Base-by-base conservation (phyloP, 2,113 vertebrate species). In the Paramisgurnus dabryanus region DNA sequence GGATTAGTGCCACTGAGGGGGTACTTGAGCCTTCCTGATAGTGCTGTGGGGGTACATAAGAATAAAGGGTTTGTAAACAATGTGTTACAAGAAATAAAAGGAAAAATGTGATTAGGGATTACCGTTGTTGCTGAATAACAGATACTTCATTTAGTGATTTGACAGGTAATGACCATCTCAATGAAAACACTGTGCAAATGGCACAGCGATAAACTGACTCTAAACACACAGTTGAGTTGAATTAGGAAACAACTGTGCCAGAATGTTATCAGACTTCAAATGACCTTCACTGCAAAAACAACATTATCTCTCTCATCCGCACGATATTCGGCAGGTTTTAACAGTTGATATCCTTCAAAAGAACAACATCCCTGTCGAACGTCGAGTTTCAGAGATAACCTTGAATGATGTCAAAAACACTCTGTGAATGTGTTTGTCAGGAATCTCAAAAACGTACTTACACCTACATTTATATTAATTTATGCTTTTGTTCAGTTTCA, bases 161-260 rank as follows among this genome's bases (percentile, higher is more conserved):
- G 80, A 49, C 67, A 76, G 80, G 81, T 65, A 81, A 86, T 90
- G 89, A 89, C 89, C 87, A 90, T 75, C 78, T 76, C 80, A 81
- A 82, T 77, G 70, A 80, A 81, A 86, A 88, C 85, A 82, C 80
- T 79, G 82, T 79, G 87, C 84, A 73, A 79, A 83, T 71, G 84
- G 22, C 53, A 82, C 71, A 13, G 67, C 71, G 67, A 79, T 88
- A 88, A 88, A 85, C 80, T 7, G 1, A 40, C 27, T 67, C 79
- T 65, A 89, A 83, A 79, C 55, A 63, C 87, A 53, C 61, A 9
- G 11, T 70, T 49, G 34, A 34, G 11, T 49, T 65, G 15, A 76
- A 49, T 65, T 71, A 15, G 43, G n/a, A 67, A 49, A 63, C 72
- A 50, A 57, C 27, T 64, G 50, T 65, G 65, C 10, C 39, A 74